A percentile compares a stretch with the other conserved stretches of the same genome.
These are phyloP conservation scores for Littorina saxatilis DNA, from an alignment of 1,140 invertebrate species.

Conservation along the genomic window DNA sequence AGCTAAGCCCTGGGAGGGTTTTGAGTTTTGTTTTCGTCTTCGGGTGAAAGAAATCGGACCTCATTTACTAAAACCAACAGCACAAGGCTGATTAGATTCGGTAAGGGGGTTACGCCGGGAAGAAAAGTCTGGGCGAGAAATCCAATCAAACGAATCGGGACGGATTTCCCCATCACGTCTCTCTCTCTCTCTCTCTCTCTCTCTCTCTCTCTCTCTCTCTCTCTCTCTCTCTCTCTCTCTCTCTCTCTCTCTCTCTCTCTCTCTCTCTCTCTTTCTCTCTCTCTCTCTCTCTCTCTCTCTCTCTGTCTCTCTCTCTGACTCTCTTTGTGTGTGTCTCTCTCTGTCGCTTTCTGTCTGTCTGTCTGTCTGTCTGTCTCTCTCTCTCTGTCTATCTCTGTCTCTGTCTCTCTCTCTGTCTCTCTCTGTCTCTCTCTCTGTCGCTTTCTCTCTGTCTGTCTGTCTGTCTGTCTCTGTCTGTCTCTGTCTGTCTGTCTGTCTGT, in stretches of 20 bases:
- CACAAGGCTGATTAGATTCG: too few relatives aligned
- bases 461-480: not conserved
- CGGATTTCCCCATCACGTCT: too few relatives aligned
- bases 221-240: too few relatives aligned
- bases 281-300: conserved; percentile 12
- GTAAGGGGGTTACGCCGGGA: not conserved
- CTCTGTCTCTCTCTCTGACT: not conserved
- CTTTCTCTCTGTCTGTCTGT: not conserved
- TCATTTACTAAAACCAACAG: too few relatives aligned
- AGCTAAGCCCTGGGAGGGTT: too few relatives aligned
- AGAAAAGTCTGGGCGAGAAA: too few relatives aligned
- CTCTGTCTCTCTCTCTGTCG: not conserved
- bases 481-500: not conserved
- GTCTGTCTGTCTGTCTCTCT: not conserved
- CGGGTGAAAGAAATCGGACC: too few relatives aligned
- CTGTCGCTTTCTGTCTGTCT: not conserved
- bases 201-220: too few relatives aligned
- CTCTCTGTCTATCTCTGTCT: not conserved
- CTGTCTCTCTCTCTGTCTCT: not conserved
- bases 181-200: too few relatives aligned
- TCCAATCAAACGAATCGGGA: too few relatives aligned
- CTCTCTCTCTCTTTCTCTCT: not conserved
- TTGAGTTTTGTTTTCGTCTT: too few relatives aligned
- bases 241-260: too few relatives aligned
- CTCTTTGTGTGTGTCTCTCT: not conserved